These are phyloP conservation scores for Pluvialis apricaria DNA, from an alignment of 2,113 vertebrate genomes.

Conservation along the genomic window DNA sequence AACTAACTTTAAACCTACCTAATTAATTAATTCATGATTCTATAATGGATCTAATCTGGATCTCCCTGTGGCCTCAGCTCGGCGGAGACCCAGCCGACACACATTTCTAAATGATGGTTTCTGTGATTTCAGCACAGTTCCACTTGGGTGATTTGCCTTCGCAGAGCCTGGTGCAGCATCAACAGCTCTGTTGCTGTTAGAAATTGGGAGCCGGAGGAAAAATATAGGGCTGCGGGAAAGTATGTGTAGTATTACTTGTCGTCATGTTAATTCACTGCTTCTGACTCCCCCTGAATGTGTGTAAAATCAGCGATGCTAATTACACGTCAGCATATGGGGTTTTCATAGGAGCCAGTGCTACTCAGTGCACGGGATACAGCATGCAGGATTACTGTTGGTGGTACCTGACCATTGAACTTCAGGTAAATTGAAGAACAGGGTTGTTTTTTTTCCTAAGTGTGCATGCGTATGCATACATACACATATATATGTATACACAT, in stretches of 20 bases:
- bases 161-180: not conserved
- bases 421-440: not conserved
- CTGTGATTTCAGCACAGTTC: not conserved
- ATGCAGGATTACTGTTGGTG: not conserved
- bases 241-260: not conserved
- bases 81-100: not conserved
- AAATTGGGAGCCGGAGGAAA: not conserved
- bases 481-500: not conserved
- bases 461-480: rapidly evolving
- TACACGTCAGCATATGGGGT: not conserved
- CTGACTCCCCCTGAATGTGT: not conserved
- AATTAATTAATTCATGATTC: not conserved
- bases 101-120: not conserved
- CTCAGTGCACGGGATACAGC: no score
- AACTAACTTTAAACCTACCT: not conserved
- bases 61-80: not conserved
- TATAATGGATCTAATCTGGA: not conserved
- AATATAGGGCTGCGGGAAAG: not conserved
- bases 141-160: not conserved
- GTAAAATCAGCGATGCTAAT: not conserved
- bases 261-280: not conserved
- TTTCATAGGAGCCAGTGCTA: not conserved
- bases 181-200: not conserved
- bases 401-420: not conserved
- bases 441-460: not conserved